Evolutionary conservation across 2,113 vertebrate genomes (phyloP).

Genomic region (Sminthopsis crassicaudata): DNA sequence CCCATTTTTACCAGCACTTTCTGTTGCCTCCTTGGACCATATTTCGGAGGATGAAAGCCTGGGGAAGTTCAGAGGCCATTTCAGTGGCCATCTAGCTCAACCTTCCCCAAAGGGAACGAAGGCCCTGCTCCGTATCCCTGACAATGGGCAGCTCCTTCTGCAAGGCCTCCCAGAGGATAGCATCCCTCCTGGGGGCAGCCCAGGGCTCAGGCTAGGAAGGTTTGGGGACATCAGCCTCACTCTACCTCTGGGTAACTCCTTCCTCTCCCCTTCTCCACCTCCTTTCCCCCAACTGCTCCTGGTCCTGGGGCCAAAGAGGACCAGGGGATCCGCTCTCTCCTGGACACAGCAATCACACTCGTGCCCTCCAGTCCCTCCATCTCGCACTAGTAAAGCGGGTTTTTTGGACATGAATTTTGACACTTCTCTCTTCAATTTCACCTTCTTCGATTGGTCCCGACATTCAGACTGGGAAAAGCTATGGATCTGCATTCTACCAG

Average conservation of each 20-base stretch:
- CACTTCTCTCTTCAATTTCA: background rate
- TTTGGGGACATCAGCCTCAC: background rate
- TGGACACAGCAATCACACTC: background rate
- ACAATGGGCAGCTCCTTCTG: background rate
- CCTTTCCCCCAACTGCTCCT: no score
- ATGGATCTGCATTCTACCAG: no score
- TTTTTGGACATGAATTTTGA: background rate
- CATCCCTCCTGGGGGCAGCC: background rate
- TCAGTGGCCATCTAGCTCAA: background rate
- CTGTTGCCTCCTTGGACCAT: background rate
- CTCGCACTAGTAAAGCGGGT: no score
- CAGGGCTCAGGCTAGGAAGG: background rate
- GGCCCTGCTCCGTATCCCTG: no score
- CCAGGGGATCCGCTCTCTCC: no score
- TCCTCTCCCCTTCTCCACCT: no score
- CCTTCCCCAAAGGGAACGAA: background rate
- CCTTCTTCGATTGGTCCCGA: no score
- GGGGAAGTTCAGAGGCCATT: no score
- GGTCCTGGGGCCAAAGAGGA: no score
- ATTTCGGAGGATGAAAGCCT: background rate
- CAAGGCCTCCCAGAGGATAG: background rate
- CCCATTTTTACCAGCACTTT: background rate
- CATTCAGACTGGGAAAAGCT: background rate
- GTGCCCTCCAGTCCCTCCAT: background rate
- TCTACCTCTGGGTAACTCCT: no score